Base-by-base conservation (phyloP, 2,797 vertebrate genomes). In the Triplophysa yarkandensis region DNA sequence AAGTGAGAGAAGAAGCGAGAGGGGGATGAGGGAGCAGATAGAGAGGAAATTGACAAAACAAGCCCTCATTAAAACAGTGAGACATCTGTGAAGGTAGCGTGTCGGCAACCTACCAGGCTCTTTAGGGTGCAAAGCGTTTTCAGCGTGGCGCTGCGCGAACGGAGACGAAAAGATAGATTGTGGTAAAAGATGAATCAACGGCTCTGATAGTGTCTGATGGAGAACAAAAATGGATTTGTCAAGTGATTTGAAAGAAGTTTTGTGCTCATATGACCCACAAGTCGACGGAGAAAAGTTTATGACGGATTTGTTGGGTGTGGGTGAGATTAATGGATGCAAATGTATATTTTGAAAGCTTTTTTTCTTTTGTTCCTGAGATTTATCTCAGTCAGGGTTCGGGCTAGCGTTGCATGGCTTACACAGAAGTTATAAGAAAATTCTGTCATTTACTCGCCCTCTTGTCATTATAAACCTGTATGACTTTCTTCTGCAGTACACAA, bases 61-160 rank as follows among this genome's bases (percentile, higher is more conserved):
- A 71, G 58, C 32, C 21, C 79, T 80, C 65, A 50, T 71, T 61
- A 73, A 80, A 77, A 76, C 65, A 77, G 71, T 77, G 76, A 61
- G 30, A 84, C 68, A 78, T 81, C 74, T 10, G 78, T 74, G 58
- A 64, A 62, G 66, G 43, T 76, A 72, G 61, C 34, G 28, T 74
- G 72, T 67, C 72, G 63, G 41, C 61, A 55, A 50, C 41, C 50
- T 66, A 50, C 39, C 25, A 25, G 30, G 64, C 50, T 60, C 52
- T 58, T 67, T 55, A 67, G 72, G 50, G 72, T 67, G 64, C 63
- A 74, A 74, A 68, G 72, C 57, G 72, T 39, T 74, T 74, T 74
- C 32, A 66, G 72, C 30, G 30, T 39, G 72, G 16, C 30, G 28
- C 54, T 58, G 63, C 36, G 72, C 57, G 72, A 74, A 67, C 63